Conservation (phyloP, 2,113 vertebrate genomes). For the Himantopus leucocephalus region DNA sequence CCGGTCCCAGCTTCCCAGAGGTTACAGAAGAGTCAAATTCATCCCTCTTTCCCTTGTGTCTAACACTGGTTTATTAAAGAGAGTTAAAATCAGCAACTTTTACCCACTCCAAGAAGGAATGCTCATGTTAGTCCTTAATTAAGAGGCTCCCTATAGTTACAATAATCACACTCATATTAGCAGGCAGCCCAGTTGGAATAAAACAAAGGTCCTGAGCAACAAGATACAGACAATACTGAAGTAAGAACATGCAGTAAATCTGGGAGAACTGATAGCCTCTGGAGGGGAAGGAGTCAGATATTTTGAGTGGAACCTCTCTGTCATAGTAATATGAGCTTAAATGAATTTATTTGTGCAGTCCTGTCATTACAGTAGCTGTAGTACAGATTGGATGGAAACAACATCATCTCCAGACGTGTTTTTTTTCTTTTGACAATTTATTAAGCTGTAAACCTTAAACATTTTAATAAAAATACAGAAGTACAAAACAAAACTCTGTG, state of each 20-base stretch:
- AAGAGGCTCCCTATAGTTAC: not conserved
- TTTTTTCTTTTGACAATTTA: not conserved
- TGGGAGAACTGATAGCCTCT: not conserved
- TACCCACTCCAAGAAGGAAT: not conserved
- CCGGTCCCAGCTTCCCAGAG: not conserved
- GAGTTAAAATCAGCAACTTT: not conserved
- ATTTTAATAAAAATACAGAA: constrained; percentile 51
- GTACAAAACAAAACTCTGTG: not conserved
- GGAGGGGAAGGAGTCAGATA: not conserved
- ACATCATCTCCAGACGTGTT: not conserved
- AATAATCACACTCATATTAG: not conserved
- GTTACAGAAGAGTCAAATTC: not conserved
- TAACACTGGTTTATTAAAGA: not conserved
- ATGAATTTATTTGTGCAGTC: not conserved
- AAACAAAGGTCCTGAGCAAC: not conserved
- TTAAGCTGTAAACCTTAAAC: constrained; percentile 19
- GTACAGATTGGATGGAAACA: not conserved
- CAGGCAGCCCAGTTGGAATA: not conserved
- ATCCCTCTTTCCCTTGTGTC: not conserved
- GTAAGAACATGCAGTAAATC: not conserved
- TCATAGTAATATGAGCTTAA: not conserved
- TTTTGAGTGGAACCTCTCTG: not conserved
- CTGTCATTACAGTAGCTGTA: not conserved
- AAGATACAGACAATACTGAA: not conserved
- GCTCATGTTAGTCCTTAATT: not conserved